phyloP scores from a whole-genome alignment of 2,113 vertebrate species.

The Labeo catla region DNA sequence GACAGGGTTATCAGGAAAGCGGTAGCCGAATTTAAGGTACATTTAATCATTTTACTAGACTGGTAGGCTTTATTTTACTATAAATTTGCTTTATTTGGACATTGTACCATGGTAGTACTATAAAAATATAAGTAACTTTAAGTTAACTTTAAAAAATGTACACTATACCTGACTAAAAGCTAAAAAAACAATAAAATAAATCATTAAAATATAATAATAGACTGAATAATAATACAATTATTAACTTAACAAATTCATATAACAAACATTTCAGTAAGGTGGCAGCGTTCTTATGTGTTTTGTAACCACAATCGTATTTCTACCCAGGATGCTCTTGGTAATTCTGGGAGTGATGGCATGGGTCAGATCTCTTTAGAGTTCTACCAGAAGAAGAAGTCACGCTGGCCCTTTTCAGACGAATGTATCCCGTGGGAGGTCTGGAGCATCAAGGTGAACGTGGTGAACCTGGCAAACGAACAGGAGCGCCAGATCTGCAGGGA shows the following conservation, averaged over 20 bases:
- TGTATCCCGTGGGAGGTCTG: conserved; percentile 98
- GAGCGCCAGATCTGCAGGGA: conserved; percentile 97
- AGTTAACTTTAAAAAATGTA: background rate
- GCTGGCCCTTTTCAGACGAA: conserved; percentile 97
- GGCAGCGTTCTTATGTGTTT: background rate
- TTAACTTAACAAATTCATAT: background rate
- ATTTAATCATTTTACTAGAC: background rate
- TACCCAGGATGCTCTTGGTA: conserved; percentile 86
- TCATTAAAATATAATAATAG: background rate
- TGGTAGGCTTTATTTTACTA: background rate
- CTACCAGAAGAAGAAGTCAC: conserved; percentile 98
- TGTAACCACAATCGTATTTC: conserved; percentile 14
- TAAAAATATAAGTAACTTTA: background rate
- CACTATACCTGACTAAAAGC: background rate
- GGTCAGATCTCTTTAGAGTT: conserved; percentile 97
- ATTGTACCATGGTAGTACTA: background rate
- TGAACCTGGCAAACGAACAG: conserved; percentile 94
- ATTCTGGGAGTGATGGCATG: conserved; percentile 89
- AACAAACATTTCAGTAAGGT: background rate
- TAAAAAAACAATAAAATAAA: background rate
- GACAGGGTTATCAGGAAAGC: conserved; percentile 92
- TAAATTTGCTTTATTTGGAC: background rate
- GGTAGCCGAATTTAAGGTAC: conserved; percentile 92
- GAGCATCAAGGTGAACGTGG: conserved; percentile 96
- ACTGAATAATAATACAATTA: background rate